These are phyloP conservation scores for Himalopsyche kuldschensis DNA, from an alignment of 2,888 invertebrate species.

Conservation along the genomic window DNA sequence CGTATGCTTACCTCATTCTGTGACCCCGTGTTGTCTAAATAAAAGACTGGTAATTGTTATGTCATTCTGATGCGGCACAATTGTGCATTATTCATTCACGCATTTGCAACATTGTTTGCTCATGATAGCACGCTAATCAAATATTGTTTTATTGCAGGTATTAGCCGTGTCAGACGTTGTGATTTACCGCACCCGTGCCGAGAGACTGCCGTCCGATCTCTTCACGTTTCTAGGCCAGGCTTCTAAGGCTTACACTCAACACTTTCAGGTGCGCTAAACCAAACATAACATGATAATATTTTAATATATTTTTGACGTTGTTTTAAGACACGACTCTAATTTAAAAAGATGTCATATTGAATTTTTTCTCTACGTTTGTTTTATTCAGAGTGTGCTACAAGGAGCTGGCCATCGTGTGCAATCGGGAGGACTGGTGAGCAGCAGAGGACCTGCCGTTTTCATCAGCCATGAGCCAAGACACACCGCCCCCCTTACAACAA, in stretches of 20 bases:
- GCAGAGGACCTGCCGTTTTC: slow-evolving; percentile 72
- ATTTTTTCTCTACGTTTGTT: no score
- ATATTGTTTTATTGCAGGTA: slow-evolving; percentile 50
- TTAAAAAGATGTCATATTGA: slow-evolving; percentile 26
- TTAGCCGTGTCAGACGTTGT: slow-evolving; percentile 82
- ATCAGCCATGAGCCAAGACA: slow-evolving; percentile 80
- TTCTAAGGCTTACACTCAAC: slow-evolving; percentile 71
- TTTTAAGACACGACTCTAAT: not conserved
- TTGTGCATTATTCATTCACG: no score
- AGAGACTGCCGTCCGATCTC: slow-evolving; percentile 74
- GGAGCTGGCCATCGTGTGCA: slow-evolving; percentile 48
- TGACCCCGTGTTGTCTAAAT: not conserved
- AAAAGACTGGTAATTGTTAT: not conserved
- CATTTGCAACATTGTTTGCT: not conserved
- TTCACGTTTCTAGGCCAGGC: slow-evolving; percentile 77
- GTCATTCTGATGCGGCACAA: not conserved
- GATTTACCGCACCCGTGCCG: slow-evolving; percentile 74
- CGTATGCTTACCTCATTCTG: not conserved
- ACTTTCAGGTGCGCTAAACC: slow-evolving; percentile 62
- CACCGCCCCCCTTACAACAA: slow-evolving; percentile 65
- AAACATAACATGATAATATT: not conserved
- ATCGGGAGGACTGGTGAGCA: slow-evolving; percentile 53
- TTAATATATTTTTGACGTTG: not conserved
- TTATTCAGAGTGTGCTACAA: slow-evolving; percentile 39
- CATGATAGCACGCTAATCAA: not conserved